These are phyloP conservation scores for Pristionchus fissidentatus DNA, from an alignment of 2,888 invertebrate genomes.

Conservation along the genomic window DNA sequence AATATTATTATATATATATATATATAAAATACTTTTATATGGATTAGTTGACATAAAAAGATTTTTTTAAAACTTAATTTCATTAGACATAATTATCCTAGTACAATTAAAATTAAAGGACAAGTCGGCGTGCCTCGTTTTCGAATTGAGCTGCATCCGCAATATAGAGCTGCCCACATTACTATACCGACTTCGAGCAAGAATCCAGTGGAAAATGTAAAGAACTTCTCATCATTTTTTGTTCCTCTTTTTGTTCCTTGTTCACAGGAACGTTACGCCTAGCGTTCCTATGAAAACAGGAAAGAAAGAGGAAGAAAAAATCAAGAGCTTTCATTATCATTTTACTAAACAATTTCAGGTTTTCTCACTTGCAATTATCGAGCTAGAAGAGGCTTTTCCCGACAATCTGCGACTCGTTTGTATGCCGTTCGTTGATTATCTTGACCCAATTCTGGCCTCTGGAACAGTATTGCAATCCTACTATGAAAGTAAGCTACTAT, in stretches of 20 bases:
- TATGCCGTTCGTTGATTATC: background rate
- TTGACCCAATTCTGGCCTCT: background rate
- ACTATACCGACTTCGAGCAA: background rate
- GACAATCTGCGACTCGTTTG: background rate
- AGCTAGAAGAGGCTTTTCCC: background rate
- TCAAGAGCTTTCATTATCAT: too few relatives aligned
- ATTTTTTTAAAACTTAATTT: too few relatives aligned
- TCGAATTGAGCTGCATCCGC: background rate
- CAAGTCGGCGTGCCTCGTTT: background rate
- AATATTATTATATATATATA: too few relatives aligned
- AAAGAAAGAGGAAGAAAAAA: too few relatives aligned
- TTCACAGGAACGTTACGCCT: background rate
- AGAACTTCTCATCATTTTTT: background rate
- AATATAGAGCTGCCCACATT: background rate
- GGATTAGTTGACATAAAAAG: background rate
- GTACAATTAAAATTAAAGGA: too few relatives aligned
- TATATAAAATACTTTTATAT: background rate
- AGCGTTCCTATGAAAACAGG: too few relatives aligned
- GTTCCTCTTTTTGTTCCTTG: background rate
- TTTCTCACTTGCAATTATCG: background rate
- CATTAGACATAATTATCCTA: background rate
- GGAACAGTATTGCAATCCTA: background rate
- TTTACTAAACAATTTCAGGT: background rate
- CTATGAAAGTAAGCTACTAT: background rate
- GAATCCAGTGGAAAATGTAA: slow-evolving; percentile 11